Percentiles rank a stretch among this genome's conserved stretches.
Evolutionary conservation across 2,888 invertebrate genomes (phyloP).

Genomic region (Alsophila aescularia): DNA sequence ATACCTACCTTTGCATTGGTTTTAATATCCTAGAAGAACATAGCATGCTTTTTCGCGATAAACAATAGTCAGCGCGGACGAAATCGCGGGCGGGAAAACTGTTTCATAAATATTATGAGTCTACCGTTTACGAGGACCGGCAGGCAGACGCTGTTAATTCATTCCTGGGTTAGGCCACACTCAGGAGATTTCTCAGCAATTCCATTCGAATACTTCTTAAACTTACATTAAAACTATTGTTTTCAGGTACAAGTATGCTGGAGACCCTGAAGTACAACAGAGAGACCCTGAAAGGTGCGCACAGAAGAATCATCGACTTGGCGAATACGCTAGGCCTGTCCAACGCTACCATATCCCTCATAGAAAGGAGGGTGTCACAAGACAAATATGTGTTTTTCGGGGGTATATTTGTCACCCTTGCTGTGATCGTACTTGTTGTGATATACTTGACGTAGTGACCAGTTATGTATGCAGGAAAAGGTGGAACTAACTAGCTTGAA

Average conservation of each 20-base stretch:
- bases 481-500: too few relatives aligned
- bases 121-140: too few relatives aligned
- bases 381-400: constrained; percentile 95
- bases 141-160: too few relatives aligned
- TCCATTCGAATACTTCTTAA: neutral
- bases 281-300: constrained; percentile 93
- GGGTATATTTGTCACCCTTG: constrained; percentile 93
- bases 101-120: too few relatives aligned
- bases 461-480: neutral
- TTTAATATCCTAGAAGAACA: too few relatives aligned
- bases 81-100: too few relatives aligned
- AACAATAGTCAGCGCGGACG: too few relatives aligned
- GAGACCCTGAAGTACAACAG: constrained; percentile 93
- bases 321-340: constrained; percentile 96
- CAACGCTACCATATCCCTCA: constrained; percentile 97
- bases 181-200: too few relatives aligned
- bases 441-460: constrained; percentile 82
- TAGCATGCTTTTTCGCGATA: too few relatives aligned
- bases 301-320: constrained; percentile 93
- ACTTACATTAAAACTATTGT: neutral
- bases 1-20: too few relatives aligned
- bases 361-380: constrained; percentile 93
- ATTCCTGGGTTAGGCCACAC: too few relatives aligned
- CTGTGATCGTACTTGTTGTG: constrained; percentile 92
- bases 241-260: constrained; percentile 88